Conservation (phyloP, 2,113 vertebrate genomes). For the Antechinus stuartii region DNA sequence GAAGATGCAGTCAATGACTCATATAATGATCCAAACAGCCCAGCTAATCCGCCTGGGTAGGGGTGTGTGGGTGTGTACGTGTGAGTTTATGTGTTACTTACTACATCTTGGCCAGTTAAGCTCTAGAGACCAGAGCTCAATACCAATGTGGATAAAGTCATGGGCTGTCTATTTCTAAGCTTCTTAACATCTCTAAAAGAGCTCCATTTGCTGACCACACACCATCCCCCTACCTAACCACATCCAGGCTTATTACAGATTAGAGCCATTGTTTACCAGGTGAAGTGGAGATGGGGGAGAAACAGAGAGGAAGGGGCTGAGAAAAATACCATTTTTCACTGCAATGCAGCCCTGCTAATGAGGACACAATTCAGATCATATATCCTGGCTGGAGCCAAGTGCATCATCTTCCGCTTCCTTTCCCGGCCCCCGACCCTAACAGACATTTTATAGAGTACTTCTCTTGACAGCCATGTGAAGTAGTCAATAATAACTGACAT, state of each 20-base stretch:
- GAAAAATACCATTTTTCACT: neutral
- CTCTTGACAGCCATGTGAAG: neutral
- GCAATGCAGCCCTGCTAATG: neutral
- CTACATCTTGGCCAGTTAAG: neutral
- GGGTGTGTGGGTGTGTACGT: neutral
- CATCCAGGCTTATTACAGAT: neutral
- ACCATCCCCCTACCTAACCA: neutral
- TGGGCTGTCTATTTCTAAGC: neutral
- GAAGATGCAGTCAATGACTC: neutral
- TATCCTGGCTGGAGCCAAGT: neutral
- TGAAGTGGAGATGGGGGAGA: neutral
- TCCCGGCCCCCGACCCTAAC: neutral
- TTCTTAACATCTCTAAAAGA: neutral
- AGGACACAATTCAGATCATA: neutral
- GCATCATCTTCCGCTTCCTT: neutral
- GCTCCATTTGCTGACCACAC: neutral
- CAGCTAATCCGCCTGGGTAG: neutral
- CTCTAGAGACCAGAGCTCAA: neutral
- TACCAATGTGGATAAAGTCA: neutral
- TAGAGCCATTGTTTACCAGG: neutral
- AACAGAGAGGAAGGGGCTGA: neutral
- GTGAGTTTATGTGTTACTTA: neutral
- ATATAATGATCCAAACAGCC: conserved; percentile 1
- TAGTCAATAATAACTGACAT: neutral
- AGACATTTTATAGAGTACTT: neutral